Base-by-base conservation (phyloP, 2,888 invertebrate genomes). In the Apamea sordens region DNA sequence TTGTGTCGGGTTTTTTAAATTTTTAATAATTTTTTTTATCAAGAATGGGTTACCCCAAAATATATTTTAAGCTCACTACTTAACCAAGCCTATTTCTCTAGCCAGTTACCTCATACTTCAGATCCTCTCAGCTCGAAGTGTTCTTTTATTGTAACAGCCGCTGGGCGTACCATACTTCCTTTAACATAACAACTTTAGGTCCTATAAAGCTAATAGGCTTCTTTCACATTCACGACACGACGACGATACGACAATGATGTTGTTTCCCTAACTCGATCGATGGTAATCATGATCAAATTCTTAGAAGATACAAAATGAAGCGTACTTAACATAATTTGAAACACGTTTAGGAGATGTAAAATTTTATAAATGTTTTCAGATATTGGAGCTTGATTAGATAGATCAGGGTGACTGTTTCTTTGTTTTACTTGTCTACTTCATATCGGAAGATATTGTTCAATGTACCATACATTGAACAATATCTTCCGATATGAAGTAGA, bases 211-310 rank as follows among this genome's bases (percentile, higher is more conserved):
- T 78, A 81, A 83, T 73, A 79, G 61, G 47, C 70, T 79, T 71
- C 44, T 79, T 87, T 76, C 28, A 83, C 74, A 89, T 88, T 84
- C 88, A 75, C 77, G 78, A 73, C 79, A 80, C 86, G 82, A 72
- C 10, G 13, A 41, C 75, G 71, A 73, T 36, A 73, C 56, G 77
- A 76, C 8, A 32, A 7, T 18, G 68, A 70, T 76, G 86, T 80
- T 80, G 65, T 83, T 80, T 64, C 67, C 65, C 50, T 73, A 73
- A 74, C 56, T 63, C 67, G 75, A 84, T 86, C 76, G 69, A 88
- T 82, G 36, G 65, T 83, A 83, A 86, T 84, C 77, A 73, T 64
- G 75, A 87, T 86, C 76, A 61, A 78, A 87, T 78, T 65, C 36
- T 63, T 56, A 67, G 65, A 63, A 79, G 68, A 79, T 73, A 80